Percentiles rank a stretch among this genome's conserved stretches.
These are phyloP conservation scores for Oxygymnocypris stewartii DNA, from an alignment of 2,113 vertebrate species.

Conservation along the genomic window DNA sequence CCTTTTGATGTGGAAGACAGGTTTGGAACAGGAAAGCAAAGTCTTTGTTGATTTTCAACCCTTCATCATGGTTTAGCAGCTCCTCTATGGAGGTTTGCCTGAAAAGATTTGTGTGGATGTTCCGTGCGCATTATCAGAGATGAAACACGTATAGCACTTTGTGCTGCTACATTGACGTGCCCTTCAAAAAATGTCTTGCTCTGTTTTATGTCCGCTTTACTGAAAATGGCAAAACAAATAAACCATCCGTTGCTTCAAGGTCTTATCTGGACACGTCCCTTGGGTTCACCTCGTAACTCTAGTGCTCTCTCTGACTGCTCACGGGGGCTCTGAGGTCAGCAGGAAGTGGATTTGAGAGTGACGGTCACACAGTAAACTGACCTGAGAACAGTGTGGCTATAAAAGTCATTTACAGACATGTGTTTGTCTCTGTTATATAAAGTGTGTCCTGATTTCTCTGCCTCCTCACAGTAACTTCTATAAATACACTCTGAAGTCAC, in stretches of 20 bases:
- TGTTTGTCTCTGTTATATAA: neutral
- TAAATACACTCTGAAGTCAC: slow-evolving; percentile 59
- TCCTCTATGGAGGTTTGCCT: neutral
- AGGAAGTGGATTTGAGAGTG: neutral
- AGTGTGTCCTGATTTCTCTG: slow-evolving; percentile 15
- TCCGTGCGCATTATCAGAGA: neutral
- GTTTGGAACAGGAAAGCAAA: neutral
- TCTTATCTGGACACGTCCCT: slow-evolving; percentile 36
- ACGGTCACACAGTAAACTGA: slow-evolving; percentile 8
- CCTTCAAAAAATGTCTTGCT: slow-evolving; percentile 27
- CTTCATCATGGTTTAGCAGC: neutral
- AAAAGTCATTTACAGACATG: slow-evolving; percentile 1
- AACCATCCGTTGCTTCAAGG: slow-evolving; percentile 2
- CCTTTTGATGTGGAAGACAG: neutral
- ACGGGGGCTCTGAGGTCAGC: slow-evolving; percentile 16
- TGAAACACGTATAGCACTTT: slow-evolving; percentile 3
- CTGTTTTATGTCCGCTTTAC: slow-evolving; percentile 40
- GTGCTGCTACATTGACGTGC: slow-evolving; percentile 26
- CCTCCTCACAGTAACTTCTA: slow-evolving; percentile 54
- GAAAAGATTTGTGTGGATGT: slow-evolving; percentile 31
- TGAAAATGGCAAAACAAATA: slow-evolving; percentile 40
- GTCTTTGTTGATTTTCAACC: neutral
- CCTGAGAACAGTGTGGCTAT: neutral
- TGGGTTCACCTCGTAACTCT: slow-evolving; percentile 40
- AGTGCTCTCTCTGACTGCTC: slow-evolving; percentile 34